phyloP scores from a whole-genome alignment of 1,140 invertebrate genomes.

The Tribolium madens region DNA sequence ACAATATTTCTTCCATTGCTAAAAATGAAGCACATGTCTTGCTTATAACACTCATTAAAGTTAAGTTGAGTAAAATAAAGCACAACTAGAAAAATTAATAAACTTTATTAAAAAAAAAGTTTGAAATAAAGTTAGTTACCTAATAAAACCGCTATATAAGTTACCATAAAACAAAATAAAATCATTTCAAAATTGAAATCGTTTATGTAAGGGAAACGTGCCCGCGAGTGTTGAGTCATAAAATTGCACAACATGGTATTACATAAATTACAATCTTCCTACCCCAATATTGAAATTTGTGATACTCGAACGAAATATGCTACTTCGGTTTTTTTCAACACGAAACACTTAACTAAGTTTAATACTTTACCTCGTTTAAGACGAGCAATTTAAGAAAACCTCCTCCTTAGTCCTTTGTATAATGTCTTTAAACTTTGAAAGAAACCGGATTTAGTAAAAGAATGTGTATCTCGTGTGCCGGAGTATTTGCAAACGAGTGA shows the following conservation, averaged over 20 bases:
- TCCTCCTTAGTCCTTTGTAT: not conserved
- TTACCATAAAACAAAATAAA: not conserved
- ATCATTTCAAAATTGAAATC: not conserved
- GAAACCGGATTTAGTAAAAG: not conserved
- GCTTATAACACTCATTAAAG: constrained; percentile 7
- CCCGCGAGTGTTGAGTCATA: not conserved
- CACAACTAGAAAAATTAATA: too few relatives aligned
- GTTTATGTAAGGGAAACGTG: constrained; percentile 7
- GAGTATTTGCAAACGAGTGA: constrained; percentile 34
- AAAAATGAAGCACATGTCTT: constrained; percentile 62
- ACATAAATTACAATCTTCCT: constrained; percentile 3
- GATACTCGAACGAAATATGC: not conserved
- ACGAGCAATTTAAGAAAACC: constrained; percentile 43
- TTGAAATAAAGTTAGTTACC: too few relatives aligned
- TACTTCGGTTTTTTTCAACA: too few relatives aligned
- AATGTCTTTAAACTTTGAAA: not conserved
- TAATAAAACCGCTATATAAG: too few relatives aligned
- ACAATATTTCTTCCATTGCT: constrained; percentile 83
- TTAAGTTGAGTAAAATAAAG: too few relatives aligned
- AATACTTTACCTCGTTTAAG: constrained; percentile 46
- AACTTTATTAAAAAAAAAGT: too few relatives aligned
- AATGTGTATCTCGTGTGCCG: constrained; percentile 9
- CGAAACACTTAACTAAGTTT: too few relatives aligned
- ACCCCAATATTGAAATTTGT: not conserved
- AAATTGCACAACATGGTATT: constrained; percentile 33